Base-by-base conservation (phyloP, 1,140 invertebrate species). In the Phymastichus coffea region DNA sequence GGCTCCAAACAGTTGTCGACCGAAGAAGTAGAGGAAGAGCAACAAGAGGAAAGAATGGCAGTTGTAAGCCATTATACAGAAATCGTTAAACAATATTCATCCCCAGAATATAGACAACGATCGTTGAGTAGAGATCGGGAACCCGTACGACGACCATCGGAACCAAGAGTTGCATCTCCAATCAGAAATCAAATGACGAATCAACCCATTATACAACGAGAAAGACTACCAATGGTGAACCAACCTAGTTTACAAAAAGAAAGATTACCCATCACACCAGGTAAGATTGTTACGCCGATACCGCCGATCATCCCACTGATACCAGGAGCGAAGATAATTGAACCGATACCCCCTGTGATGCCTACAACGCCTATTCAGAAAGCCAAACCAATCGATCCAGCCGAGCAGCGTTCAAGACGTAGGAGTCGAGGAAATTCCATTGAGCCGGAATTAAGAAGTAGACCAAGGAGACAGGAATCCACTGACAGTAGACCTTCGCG, bases 1-100 rank as follows among this genome's bases (percentile, higher is more conserved):
- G n/a, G 66, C 25, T 63, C 68, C 9, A 70, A 75, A 59, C 79
- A 71, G 68, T 79, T 76, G 43, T 80, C 73, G 66, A 80, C 69
- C 9, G 63, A 79, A 52, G 86, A 89, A 61, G 80, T 73, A 69
- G 78, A 69, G 40, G 69, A 81, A 63, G 86, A 89, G 63, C 85
- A 86, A 70, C 76, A 85, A 1, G 86, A 85, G 69, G 87, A 74
- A 12, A 68, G 71, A 41, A 69, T 74, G 68, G 77, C 87, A 1
- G 83, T 89, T 0, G 86, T 89, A 15, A 88, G 89, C 77, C 88
- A 91, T 70, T 93, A 93, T 63, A 88, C 87, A 17, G 89, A 90
- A 70, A 86, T 93, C 54, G 88, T 92, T 2, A 58, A 64, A 59
- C 44, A 62, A 7, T 70, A 67, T 60, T 54, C 58, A 25, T 64